These are phyloP conservation scores for Apteryx mantelli DNA, from an alignment of 2,113 vertebrate genomes.

Conservation along the genomic window DNA sequence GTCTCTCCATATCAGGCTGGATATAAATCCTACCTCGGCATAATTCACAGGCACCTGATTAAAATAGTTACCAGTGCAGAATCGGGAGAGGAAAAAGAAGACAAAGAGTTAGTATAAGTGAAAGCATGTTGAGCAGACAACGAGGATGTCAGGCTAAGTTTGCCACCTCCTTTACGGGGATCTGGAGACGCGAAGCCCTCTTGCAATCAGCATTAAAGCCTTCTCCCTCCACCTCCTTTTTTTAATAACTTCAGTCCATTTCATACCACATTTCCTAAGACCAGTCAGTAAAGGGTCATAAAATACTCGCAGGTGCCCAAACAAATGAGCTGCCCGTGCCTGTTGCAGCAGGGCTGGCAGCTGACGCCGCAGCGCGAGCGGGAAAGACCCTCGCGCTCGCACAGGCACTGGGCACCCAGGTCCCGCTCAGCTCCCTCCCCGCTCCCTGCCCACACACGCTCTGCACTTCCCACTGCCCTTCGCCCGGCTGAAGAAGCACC, in stretches of 20 bases:
- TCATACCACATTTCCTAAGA: neutral
- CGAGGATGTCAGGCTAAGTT: neutral
- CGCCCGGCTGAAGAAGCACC: neutral
- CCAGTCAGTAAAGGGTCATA: neutral
- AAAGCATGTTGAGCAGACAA: neutral
- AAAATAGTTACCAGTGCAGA: neutral
- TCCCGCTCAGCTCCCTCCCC: neutral
- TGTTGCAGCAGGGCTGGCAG: neutral
- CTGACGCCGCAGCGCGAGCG: neutral
- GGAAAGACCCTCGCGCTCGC: neutral
- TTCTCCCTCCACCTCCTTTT: neutral
- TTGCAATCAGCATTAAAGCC: neutral
- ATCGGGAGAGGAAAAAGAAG: neutral
- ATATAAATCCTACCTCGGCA: neutral
- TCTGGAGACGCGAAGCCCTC: neutral
- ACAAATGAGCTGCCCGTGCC: neutral
- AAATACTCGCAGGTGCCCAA: neutral
- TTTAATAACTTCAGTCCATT: neutral
- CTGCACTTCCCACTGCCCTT: neutral
- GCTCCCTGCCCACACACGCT: neutral
- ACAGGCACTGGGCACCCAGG: rapidly evolving
- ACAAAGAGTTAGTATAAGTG: neutral
- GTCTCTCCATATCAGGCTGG: neutral
- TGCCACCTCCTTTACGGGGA: neutral
- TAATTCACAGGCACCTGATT: neutral